Base-by-base conservation (phyloP, 2,888 invertebrate species). In the Caenorhabditis sinica region DNA sequence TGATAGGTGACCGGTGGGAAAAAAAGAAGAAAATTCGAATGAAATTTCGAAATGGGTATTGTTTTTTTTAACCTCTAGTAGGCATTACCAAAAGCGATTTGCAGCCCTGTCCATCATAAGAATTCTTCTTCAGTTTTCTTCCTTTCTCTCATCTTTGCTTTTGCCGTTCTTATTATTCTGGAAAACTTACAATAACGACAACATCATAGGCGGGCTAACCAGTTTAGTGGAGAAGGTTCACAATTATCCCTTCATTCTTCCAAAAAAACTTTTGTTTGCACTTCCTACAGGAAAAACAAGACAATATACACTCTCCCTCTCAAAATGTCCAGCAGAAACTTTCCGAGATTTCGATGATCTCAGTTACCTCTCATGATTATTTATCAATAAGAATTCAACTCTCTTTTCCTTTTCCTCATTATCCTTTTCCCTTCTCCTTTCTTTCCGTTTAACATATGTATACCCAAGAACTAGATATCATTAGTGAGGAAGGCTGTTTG, bases 401-500 rank as follows among this genome's bases (percentile, higher is more conserved):
- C 43, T 40, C 17, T 20, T 30, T 60, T 36, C 43, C 36, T 28
- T 58, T 56, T 40, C n/a, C 61, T n/a, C n/a, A n/a, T n/a, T n/a
- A n/a, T n/a, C n/a, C 33, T 43, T n/a, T 60, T 33, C 30, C 36
- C 58, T 71, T 56, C 20, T 13, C 61, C 25, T 20, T 51, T n/a
- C n/a, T n/a, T 63, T 56, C 75, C 56, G 65, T 75, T 58, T 56
- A 71, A 79, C 79, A 79, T 65, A 72, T 79, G 79, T 79, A 79
- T 79, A 80, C 80, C 49, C n/a, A 80, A 80, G 80, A 80, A 80
- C 80, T 72, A 80, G 80, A 80, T 80, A 80, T 80, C 71, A 79
- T 77, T 69, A 77, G 66, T 65, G 74, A 33, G 28, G n/a, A 51
- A 45, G 77, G 63, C 69, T 77, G 77, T 77, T 77, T 77, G 77